These are phyloP conservation scores for Molothrus aeneus DNA, from an alignment of 2,797 vertebrate genomes.

Conservation along the genomic window DNA sequence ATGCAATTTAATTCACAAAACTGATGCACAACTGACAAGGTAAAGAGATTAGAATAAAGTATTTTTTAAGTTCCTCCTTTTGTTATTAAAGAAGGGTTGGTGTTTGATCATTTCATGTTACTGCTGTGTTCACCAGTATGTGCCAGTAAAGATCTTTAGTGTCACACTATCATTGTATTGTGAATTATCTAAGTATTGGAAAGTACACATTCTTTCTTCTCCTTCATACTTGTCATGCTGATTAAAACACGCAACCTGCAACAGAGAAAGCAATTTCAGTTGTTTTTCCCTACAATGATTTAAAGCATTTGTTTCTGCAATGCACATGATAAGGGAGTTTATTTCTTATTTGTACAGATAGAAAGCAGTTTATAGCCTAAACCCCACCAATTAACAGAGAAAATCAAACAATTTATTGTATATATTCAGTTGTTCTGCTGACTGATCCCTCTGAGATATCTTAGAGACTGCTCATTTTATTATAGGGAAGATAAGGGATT, in stretches of 20 bases:
- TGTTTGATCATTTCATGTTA: neutral
- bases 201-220: neutral
- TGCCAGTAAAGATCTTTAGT: neutral
- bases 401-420: neutral
- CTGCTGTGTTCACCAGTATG: neutral
- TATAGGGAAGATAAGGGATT: neutral
- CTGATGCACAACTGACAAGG: neutral
- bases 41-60: neutral
- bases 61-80: neutral
- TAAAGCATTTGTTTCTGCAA: neutral
- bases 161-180: neutral
- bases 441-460: neutral
- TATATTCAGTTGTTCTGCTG: neutral
- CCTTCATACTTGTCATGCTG: neutral
- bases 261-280: neutral
- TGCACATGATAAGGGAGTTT: neutral
- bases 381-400: neutral
- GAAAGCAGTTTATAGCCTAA: neutral
- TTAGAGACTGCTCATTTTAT: neutral
- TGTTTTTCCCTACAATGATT: neutral
- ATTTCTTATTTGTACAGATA: neutral
- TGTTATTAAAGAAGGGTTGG: neutral
- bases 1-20: neutral
- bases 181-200: neutral
- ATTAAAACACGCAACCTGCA: neutral